Percentiles rank a stretch among this genome's conserved stretches.
Evolutionary conservation across 35 echinoderm and acorn worm species (phyloP).

Genomic region (Ophioderma brevispina): DNA sequence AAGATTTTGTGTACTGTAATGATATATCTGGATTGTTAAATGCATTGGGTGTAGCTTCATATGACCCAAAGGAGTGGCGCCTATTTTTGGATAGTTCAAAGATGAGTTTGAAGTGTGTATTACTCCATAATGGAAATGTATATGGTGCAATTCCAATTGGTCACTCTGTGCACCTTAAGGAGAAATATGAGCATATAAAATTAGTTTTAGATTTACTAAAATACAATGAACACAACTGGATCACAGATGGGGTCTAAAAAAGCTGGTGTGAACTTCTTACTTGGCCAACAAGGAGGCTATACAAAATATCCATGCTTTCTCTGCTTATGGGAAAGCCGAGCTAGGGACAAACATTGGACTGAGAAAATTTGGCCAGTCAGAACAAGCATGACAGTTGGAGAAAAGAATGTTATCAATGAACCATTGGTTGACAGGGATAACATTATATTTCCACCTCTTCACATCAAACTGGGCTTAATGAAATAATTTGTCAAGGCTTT

Average conservation of each 20-base stretch:
- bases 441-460: conserved; percentile 2
- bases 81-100: neutral
- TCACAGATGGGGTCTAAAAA: conserved; percentile 7
- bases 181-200: neutral
- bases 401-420: conserved; percentile 21
- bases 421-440: neutral
- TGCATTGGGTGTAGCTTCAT: too few species aligned
- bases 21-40: too few species aligned
- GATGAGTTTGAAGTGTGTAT: neutral
- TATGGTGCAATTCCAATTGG: neutral
- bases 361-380: conserved; percentile 1
- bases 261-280: conserved; percentile 25
- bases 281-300: neutral
- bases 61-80: conserved; percentile 11
- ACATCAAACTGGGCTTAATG: conserved; percentile 23
- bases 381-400: neutral
- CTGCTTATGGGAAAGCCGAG: conserved; percentile 16
- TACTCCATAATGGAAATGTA: neutral
- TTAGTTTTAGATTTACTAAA: neutral
- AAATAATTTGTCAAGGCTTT: conserved; percentile 19
- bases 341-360: neutral
- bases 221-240: conserved; percentile 1
- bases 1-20: too few species aligned
- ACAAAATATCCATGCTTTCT: conserved; percentile 11
- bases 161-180: conserved; percentile 8